Percentiles rank a stretch among this genome's conserved stretches.
Evolutionary conservation across 2,113 vertebrate genomes (phyloP).

Genomic region (Uria aalge): DNA sequence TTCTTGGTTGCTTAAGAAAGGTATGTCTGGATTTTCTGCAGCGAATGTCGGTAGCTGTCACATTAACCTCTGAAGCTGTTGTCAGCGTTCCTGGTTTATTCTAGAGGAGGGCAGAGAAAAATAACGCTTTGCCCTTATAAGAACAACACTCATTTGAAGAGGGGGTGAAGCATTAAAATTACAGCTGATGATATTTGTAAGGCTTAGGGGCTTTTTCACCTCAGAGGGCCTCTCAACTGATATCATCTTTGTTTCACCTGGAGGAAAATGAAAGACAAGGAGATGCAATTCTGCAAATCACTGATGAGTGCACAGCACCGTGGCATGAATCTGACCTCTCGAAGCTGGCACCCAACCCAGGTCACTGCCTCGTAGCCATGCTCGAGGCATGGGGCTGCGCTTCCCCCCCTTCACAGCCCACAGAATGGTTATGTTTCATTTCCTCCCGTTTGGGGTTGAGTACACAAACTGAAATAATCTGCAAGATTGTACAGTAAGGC

Average conservation of each 20-base stretch:
- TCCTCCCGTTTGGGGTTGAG: background rate
- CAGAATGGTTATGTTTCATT: background rate
- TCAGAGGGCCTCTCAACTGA: background rate
- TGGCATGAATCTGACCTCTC: background rate
- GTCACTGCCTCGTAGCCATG: background rate
- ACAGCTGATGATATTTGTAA: background rate
- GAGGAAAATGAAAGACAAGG: background rate
- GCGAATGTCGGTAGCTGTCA: background rate
- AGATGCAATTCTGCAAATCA: background rate
- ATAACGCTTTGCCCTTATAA: background rate
- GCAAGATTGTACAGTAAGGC: background rate
- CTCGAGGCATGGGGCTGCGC: background rate
- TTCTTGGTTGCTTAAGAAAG: constrained; percentile 56
- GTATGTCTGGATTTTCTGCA: constrained; percentile 2
- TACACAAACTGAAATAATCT: background rate
- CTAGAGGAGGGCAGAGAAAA: background rate
- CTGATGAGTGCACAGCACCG: accelerated
- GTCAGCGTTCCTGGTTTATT: background rate
- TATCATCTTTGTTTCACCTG: background rate
- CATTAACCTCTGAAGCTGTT: constrained; percentile 41
- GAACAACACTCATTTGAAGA: background rate
- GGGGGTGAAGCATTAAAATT: background rate
- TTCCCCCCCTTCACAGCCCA: background rate
- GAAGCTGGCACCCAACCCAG: background rate
- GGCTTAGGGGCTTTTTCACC: background rate